Base-by-base conservation (phyloP, 1,140 invertebrate species). In the Saxidomus purpurata region DNA sequence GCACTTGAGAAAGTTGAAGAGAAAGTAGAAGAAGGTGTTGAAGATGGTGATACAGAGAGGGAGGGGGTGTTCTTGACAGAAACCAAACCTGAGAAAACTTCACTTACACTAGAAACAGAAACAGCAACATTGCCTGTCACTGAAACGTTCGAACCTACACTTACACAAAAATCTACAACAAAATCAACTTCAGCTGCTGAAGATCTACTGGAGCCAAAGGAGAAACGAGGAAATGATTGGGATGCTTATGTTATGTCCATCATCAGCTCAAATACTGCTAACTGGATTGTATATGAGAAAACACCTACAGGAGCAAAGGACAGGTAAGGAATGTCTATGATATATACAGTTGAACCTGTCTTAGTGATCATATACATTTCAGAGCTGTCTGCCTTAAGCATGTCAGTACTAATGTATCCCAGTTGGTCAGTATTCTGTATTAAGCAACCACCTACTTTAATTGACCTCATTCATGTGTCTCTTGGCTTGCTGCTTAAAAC, bases 281-380 rank as follows among this genome's bases (percentile, higher is more conserved):
- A 94, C 40, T 94, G 93, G 94, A 90, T 95, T 61, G 95, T 95
- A 0, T 91, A 94, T 90, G 90, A 95, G 83, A 91, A 86, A 38
- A 94, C 87, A 43, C 79, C 87, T 59, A 52, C 71, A 34, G 87
- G 87, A 13, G 34, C 80, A 38, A 22, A 82, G 31, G 80, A 83
- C 13, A 89, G 83, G 83, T 67, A 82, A 22, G 17, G 2, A n/a
- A n/a, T n/a, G n/a, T n/a, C n/a, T n/a, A n/a, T n/a, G n/a, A n/a
- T n/a, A n/a, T n/a, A n/a, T n/a, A n/a, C n/a, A n/a, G n/a, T n/a
- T n/a, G n/a, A n/a, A n/a, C n/a, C n/a, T n/a, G n/a, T n/a, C n/a
- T n/a, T n/a, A n/a, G n/a, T n/a, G n/a, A n/a, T n/a, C n/a, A n/a
- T n/a, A n/a, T n/a, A n/a, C n/a, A n/a, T n/a, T n/a, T n/a, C n/a